A percentile compares a stretch with the other conserved stretches of the same genome.
Conservation (phyloP, 1,140 invertebrate species). For the Drosophila carrolli region DNA sequence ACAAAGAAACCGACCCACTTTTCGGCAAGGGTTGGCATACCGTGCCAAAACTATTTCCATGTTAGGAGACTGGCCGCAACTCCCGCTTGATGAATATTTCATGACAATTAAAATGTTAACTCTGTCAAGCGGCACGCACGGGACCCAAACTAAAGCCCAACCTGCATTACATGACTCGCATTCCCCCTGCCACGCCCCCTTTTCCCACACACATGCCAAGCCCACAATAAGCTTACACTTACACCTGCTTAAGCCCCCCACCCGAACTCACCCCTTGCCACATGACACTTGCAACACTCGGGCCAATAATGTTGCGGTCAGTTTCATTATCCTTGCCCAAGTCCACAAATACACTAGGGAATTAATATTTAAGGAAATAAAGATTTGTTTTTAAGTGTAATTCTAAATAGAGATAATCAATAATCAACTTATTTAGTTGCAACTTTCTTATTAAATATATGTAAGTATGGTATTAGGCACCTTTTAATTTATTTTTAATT, state of each 20-base stretch:
- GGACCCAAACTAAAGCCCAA: not conserved
- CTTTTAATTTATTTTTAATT: too few relatives aligned
- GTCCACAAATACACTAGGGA: not conserved
- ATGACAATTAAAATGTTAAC: conserved; percentile 82
- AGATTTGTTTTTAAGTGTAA: too few relatives aligned
- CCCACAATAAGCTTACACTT: conserved; percentile 43
- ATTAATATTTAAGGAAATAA: not conserved
- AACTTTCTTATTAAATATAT: too few relatives aligned
- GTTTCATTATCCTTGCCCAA: conserved; percentile 60
- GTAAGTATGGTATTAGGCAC: too few relatives aligned
- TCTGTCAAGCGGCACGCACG: conserved; percentile 65
- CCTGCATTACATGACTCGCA: not conserved
- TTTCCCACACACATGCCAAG: conserved; percentile 1
- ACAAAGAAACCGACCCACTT: conserved; percentile 11
- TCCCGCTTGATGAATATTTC: conserved; percentile 69
- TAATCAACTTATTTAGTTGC: too few relatives aligned
- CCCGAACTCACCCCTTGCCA: not conserved
- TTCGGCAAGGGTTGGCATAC: conserved; percentile 17
- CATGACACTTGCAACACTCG: conserved; percentile 60
- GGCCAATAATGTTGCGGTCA: conserved; percentile 75
- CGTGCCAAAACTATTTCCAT: conserved; percentile 72
- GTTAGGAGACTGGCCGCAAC: conserved; percentile 29
- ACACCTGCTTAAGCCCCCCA: conserved; percentile 35
- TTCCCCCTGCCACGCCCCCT: not conserved
- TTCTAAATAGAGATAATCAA: too few relatives aligned